Base-by-base conservation (phyloP, 2,888 invertebrate genomes). In the Epinotia ramella region DNA sequence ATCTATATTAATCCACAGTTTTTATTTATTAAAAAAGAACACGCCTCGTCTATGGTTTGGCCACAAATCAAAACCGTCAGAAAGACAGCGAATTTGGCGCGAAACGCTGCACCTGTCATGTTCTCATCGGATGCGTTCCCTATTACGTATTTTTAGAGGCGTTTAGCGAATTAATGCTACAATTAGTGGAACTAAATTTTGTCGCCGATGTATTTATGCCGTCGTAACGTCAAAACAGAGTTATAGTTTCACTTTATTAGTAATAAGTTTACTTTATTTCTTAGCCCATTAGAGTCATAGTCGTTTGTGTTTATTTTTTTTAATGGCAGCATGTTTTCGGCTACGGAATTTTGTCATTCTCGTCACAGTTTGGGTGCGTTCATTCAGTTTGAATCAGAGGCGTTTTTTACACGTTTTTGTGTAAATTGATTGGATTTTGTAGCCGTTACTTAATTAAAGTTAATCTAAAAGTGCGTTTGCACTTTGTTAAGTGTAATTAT, bases 41-140 rank as follows among this genome's bases (percentile, higher is more conserved):
- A 59, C 18, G 28, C 60, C 80, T 83, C 33, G 28, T 69, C 80
- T 83, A 84, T 86, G 85, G 83, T 88, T 86, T 85, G 83, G 79
- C 84, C 86, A 88, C 91, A 89, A 88, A 90, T 91, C 90, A 90
- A 84, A 77, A 81, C 87, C 87, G 91, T 90, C 89, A 86, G 72
- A 82, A 81, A 86, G 88, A 90, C 91, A 90, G 89, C 81, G 81
- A 88, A 88, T 90, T 90, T 89, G 90, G 91, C 90, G 90, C 88
- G 89, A 88, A 89, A 83, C 79, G 82, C 81, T 78, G 80, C 80
- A 80, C 66, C 80, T 82, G 81, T 83, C 82, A 81, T 79, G 80
- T 83, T 84, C 84, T 83, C 81, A 85, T 83, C 83, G 82, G 78
- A 65, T 73, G 73, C 78, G 73, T 78, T 70, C 77, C 75, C 76